Conservation (phyloP, 2,113 vertebrate species). For the Drymodes brunneopygia region DNA sequence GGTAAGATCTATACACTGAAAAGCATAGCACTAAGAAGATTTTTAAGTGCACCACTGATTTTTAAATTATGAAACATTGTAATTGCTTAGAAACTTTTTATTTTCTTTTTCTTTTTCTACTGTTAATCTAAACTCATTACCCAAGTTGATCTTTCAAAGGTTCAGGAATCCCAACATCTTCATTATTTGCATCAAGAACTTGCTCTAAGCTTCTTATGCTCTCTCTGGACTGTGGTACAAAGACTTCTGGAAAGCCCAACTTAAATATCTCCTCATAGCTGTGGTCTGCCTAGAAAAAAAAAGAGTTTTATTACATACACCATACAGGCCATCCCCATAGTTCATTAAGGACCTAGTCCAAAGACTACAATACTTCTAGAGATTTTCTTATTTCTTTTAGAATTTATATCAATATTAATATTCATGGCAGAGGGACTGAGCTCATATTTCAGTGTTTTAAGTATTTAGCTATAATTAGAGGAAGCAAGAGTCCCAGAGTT, state of each 20-base stretch:
- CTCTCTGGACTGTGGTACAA: slow-evolving; percentile 23
- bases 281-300: slow-evolving; percentile 43
- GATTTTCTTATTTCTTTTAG: background rate
- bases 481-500: background rate
- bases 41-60: background rate
- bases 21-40: background rate
- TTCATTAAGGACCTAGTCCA: background rate
- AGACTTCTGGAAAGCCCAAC: slow-evolving; percentile 62
- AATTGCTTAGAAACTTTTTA: background rate
- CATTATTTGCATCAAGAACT: slow-evolving; percentile 21
- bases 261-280: slow-evolving; percentile 60
- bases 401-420: background rate
- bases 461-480: background rate
- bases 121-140: slow-evolving; percentile 37
- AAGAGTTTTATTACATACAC: background rate
- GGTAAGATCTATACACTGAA: background rate
- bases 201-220: slow-evolving; percentile 40
- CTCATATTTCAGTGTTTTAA: background rate
- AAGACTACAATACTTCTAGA: background rate
- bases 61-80: background rate
- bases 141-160: slow-evolving; percentile 9
- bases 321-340: background rate
- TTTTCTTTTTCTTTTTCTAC: background rate
- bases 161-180: slow-evolving; percentile 11
- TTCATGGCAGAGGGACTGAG: background rate